phyloP scores from a whole-genome alignment of 2,113 vertebrate genomes.

The Phrynocephalus versicolor region DNA sequence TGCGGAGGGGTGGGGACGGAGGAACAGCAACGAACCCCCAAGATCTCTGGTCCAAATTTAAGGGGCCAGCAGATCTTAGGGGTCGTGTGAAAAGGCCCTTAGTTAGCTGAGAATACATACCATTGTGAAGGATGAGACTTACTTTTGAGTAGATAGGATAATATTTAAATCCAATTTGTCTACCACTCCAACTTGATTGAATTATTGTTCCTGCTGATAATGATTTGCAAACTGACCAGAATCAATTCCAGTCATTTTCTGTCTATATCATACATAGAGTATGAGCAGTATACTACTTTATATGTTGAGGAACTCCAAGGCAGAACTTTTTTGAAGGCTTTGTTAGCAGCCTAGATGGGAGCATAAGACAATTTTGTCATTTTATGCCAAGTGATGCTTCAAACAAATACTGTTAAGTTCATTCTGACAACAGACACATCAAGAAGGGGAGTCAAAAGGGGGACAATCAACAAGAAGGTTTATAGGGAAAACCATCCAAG shows the following conservation, averaged over 20 bases:
- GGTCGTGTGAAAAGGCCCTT: too few relatives aligned
- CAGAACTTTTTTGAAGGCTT: slow-evolving; percentile 57
- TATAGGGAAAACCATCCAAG: slow-evolving; percentile 68
- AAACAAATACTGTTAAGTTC: slow-evolving; percentile 64
- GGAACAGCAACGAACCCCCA: too few relatives aligned
- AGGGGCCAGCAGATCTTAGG: too few relatives aligned
- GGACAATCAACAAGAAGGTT: slow-evolving; percentile 64
- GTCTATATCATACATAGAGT: not conserved
- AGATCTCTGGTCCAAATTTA: too few relatives aligned
- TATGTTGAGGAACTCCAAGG: slow-evolving; percentile 41
- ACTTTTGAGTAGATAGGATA: not conserved
- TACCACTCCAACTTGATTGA: too few relatives aligned
- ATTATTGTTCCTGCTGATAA: not conserved
- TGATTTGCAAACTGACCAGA: not conserved
- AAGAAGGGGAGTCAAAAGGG: slow-evolving; percentile 9
- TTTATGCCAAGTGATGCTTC: slow-evolving; percentile 53
- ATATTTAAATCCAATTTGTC: not conserved
- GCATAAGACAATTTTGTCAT: slow-evolving; percentile 64
- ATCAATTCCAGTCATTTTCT: not conserved
- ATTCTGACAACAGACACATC: slow-evolving; percentile 64
- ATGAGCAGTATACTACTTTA: slow-evolving; percentile 12
- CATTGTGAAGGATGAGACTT: not conserved
- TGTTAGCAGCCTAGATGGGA: slow-evolving; percentile 59
- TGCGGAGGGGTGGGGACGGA: too few relatives aligned
- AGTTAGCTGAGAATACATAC: not conserved